These are phyloP conservation scores for Hycleus phaleratus DNA, from an alignment of 1,140 invertebrate genomes.

Conservation along the genomic window DNA sequence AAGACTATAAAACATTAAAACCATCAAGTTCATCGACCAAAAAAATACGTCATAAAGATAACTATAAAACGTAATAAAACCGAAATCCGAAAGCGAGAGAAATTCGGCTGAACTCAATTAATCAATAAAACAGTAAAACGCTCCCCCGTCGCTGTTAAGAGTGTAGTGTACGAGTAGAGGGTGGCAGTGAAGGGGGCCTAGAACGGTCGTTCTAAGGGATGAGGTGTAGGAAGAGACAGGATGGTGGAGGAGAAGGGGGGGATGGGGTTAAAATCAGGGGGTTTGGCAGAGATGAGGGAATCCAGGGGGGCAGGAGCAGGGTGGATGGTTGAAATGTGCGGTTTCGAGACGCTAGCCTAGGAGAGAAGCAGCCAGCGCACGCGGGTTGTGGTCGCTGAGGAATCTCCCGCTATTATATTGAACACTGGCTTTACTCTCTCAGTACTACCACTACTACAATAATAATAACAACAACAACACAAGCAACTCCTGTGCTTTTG, in stretches of 20 bases:
- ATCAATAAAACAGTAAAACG: conserved; percentile 43
- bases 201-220: background rate
- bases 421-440: conserved; percentile 31
- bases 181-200: too few species aligned
- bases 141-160: conserved; percentile 39
- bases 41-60: conserved; percentile 35
- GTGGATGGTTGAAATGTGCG: conserved; percentile 36
- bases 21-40: conserved; percentile 5
- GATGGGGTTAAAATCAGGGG: conserved; percentile 28
- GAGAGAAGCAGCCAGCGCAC: conserved; percentile 35
- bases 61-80: conserved; percentile 41
- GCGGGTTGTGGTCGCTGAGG: conserved; percentile 40
- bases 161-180: conserved; percentile 24
- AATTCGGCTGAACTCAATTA: conserved; percentile 42
- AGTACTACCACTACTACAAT: too few species aligned
- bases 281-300: conserved; percentile 5
- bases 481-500: too few species aligned
- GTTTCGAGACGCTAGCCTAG: conserved; percentile 41
- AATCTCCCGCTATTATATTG: conserved; percentile 42
- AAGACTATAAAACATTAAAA: conserved; percentile 11
- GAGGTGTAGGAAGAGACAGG: background rate
- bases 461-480: too few species aligned
- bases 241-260: conserved; percentile 5
- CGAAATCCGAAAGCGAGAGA: conserved; percentile 39
- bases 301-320: conserved; percentile 11